Evolutionary conservation across 2,797 vertebrate species (phyloP), one percentile per base, ranked within the genome.

Genomic region (Poecile montanus): DNA sequence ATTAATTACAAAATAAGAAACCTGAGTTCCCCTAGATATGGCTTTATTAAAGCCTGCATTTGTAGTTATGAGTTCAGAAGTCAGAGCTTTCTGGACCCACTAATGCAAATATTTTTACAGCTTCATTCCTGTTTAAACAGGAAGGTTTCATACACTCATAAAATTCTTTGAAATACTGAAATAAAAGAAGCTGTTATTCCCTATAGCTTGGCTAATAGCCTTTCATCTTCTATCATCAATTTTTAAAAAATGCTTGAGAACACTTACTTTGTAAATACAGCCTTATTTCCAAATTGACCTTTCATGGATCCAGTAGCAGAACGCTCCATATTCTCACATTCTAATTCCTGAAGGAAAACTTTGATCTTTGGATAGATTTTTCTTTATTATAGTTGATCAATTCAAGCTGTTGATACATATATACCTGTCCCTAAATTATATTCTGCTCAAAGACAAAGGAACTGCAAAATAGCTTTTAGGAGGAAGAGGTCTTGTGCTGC

Each of bases 81-180:
- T 88, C 92, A 88, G 70, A 92, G 66, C 73, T 93, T 85, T 92
- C 82, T 78, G 53, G 73, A 86, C 51, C 44, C 56, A 68, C 54
- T 75, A 94, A 94, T 13, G 73, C 70, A 95, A 96, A 94, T 93
- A 94, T 96, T 97, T 96, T 95, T 93, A 94, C 79, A 95, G 91
- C 85, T 96, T 94, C 76, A 88, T 85, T 96, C 70, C 81, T 95
- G 76, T 89, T 93, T 95, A 84, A 94, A 95, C 73, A 92, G 91
- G 91, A 96, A 95, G 32, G 58, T 88, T 93, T 95, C 1, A 2
- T 89, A 84, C 79, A 76, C 73, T 91, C 63, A 88, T 23, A 60
- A 91, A 92, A 92, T 89, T 93, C 93, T 97, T 96, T 96, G 89
- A 93, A 95, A 94, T 84, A 94, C 1, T 81, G 85, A 97, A 95